Base-by-base conservation (phyloP, 2,797 vertebrate species). In the Denticeps clupeoides region DNA sequence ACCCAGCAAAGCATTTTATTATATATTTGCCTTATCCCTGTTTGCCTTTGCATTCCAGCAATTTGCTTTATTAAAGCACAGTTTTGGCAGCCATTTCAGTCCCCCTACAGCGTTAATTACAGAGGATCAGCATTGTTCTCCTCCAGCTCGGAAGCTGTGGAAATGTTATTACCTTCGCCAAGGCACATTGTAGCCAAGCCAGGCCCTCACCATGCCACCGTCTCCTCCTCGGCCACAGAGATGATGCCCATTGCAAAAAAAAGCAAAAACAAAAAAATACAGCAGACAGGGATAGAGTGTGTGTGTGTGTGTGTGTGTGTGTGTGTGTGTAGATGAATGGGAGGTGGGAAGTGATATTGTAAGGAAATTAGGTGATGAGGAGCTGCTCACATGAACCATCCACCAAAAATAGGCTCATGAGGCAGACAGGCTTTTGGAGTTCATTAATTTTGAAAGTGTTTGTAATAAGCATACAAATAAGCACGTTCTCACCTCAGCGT, bases 81-180 rank as follows among this genome's bases (percentile, higher is more conserved):
- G 70, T 69, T 70, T 37, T 69, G 63, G 61, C 69, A 49, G 51
- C 57, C 15, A 58, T 51, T 56, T 4, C 11, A 65, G 47, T 49
- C 67, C 59, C 70, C 76, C 72, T 70, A 67, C 63, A 77, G 75
- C 67, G 65, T 71, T 78, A 79, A 80, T 82, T 79, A 79, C 67
- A 45, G 56, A 45, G 45, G 60, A 64, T 73, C 68, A 77, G 71
- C 76, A 65, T 71, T 69, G 72, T 68, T n/a, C 59, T 67, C 65
- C 46, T 70, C 9, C 3, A 25, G 28, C 40, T 35, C 10, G 7
- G 25, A 45, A 16, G 24, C 27, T 15, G 3, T 22, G 13, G 11
- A 40, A 29, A 40, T 27, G 35, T 18, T 22, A 42, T 49, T 44
- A 37, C 37, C 44, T 19, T 22, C 41, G 3, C 25, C 5, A 13